Base-by-base conservation (phyloP, 35 echinoderm and acorn worm species). In the Holothuria glaberrima region DNA sequence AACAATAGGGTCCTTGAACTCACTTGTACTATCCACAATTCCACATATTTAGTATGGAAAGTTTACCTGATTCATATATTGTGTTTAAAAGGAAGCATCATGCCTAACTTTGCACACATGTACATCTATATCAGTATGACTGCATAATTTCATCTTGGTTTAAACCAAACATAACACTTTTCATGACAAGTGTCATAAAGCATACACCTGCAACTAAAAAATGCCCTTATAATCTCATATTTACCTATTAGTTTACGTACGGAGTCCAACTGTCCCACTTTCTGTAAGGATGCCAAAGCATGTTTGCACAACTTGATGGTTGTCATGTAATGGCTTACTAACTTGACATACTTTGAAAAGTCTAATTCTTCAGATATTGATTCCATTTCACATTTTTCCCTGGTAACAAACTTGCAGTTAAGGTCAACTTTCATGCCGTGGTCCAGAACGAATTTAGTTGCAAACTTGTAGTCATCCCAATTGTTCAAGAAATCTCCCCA, bases 321-420 rank as follows among this genome's bases (percentile, higher is more conserved):
- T 4, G 80, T 48, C 59, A 63, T 84, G 33, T 84, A 84, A 34
- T 84, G 80, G 22, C 58, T 48, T 10, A 84, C 10, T 61, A 84
- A 38, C 32, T 84, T 84, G 54, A 84, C 48, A 33, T 33, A 84
- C 34, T 61, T 61, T 32, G 58, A 36, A n/a, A 82, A 82, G 12
- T 82, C 79, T 9, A 29, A 50, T 26, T 30, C 20, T 36, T 57
- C 57, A 33, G 13, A 30, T 29, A 82, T 58, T 19, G 36, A 48
- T 33, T 82, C 79, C 79, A 82, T 82, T 33, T 82, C 79, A n/a
- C 79, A 82, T 25, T 60, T 82, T 30, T 82, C 79, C 22, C 28
- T n/a, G 14, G 14, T 58, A 18, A 82, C 79, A 82, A 82, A 82
- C 48, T 82, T 82, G 48, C 79, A 82, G 9, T 27, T 33, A 21